phyloP scores from a whole-genome alignment of 2,888 invertebrate species.

The Panorpa germanica region DNA sequence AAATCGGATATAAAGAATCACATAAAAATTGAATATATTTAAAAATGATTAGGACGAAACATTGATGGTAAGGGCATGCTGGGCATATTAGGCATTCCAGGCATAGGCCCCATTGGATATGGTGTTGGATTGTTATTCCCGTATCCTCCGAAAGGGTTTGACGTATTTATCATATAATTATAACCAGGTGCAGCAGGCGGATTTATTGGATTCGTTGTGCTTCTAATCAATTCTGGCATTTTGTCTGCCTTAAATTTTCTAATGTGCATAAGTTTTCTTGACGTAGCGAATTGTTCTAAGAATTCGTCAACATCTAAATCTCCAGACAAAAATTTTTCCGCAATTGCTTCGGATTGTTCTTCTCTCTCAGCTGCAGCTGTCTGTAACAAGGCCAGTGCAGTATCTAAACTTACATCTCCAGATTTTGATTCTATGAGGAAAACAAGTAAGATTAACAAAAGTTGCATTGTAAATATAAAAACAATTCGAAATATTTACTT shows the following conservation, averaged over 20 bases:
- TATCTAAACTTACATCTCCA: constrained; percentile 63
- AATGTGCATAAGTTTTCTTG: constrained; percentile 58
- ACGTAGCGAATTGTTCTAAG: constrained; percentile 60
- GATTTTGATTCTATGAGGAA: constrained; percentile 50
- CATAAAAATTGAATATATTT: too few relatives aligned
- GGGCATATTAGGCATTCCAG: too few relatives aligned
- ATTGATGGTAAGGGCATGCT: too few relatives aligned
- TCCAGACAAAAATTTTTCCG: constrained; percentile 57
- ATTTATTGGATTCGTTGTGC: constrained; percentile 19
- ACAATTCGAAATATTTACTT: constrained; percentile 32
- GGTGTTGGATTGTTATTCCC: too few relatives aligned
- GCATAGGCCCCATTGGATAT: too few relatives aligned
- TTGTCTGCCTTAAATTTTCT: constrained; percentile 87
- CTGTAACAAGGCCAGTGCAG: constrained; percentile 73
- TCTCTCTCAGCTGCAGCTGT: constrained; percentile 85
- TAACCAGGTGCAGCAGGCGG: constrained; percentile 18
- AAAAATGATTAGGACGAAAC: too few relatives aligned
- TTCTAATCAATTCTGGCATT: constrained; percentile 53
- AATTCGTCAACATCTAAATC: constrained; percentile 62
- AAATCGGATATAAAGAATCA: too few relatives aligned
- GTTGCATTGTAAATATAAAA: constrained; percentile 5
- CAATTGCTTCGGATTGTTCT: constrained; percentile 73
- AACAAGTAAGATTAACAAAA: constrained; percentile 7
- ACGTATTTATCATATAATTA: too few relatives aligned
- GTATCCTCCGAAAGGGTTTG: too few relatives aligned